Evolutionary conservation across 2,797 vertebrate genomes (phyloP).

Genomic region (Lithobates sylvaticus): DNA sequence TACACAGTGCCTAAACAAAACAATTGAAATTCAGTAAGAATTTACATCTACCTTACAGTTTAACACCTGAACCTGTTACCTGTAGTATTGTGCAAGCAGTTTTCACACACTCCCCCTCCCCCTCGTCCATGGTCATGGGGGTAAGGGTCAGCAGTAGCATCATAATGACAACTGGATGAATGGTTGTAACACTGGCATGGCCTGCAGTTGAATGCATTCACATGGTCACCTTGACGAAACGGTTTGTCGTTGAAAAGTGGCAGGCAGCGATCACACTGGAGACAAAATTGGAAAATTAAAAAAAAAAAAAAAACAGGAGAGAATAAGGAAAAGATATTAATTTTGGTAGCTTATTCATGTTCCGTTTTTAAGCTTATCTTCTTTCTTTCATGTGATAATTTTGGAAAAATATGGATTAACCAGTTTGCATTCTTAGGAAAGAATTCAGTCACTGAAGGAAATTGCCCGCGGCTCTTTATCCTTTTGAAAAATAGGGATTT

Average conservation of each 20-base stretch:
- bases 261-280: slow-evolving; percentile 86
- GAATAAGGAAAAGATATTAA: not conserved
- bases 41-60: too few species aligned
- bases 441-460: slow-evolving; percentile 47
- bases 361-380: slow-evolving; percentile 34
- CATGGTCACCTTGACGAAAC: slow-evolving; percentile 85
- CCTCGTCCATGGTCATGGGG: slow-evolving; percentile 83
- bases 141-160: slow-evolving; percentile 79
- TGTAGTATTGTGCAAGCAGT: slow-evolving; percentile 86
- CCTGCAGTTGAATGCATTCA: slow-evolving; percentile 85
- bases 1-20: not conserved
- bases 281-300: slow-evolving; percentile 37
- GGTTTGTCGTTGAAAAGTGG: slow-evolving; percentile 91
- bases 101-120: slow-evolving; percentile 87
- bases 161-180: slow-evolving; percentile 86
- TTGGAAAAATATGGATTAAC: slow-evolving; percentile 53
- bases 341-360: slow-evolving; percentile 19
- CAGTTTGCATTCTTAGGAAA: slow-evolving; percentile 45
- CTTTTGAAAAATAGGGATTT: slow-evolving; percentile 59
- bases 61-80: slow-evolving; percentile 73
- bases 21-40: not conserved
- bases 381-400: slow-evolving; percentile 54
- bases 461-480: slow-evolving; percentile 52
- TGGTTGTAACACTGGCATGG: slow-evolving; percentile 87
- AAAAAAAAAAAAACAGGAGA: not conserved